Conservation (phyloP, 2,888 invertebrate genomes). For the Furcula furcula region DNA sequence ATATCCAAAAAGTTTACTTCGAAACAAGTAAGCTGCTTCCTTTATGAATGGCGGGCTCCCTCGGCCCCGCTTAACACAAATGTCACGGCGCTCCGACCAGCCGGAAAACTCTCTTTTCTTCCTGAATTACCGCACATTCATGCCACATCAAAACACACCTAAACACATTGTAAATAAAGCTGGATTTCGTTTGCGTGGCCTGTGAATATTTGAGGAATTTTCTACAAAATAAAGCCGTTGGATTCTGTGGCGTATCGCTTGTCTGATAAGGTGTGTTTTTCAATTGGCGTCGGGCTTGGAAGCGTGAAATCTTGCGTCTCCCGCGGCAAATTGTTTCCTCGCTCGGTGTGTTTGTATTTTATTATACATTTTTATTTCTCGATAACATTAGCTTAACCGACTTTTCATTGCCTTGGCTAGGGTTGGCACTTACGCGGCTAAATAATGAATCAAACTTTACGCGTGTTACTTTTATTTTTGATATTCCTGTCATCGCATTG, state of each 20-base stretch:
- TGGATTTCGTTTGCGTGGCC: constrained; percentile 22
- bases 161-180: constrained; percentile 37
- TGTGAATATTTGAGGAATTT: constrained; percentile 76
- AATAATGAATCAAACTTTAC: too few species aligned
- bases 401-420: constrained; percentile 79
- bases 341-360: constrained; percentile 80
- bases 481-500: too few species aligned
- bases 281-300: constrained; percentile 36
- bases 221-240: constrained; percentile 41
- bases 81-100: constrained; percentile 77
- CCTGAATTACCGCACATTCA: constrained; percentile 62
- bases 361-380: constrained; percentile 82
- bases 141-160: constrained; percentile 40
- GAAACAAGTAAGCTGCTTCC: constrained; percentile 59
- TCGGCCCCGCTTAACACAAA: constrained; percentile 77
- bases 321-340: constrained; percentile 81
- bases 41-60: constrained; percentile 75
- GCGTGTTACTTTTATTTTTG: too few species aligned
- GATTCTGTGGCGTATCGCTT: constrained; percentile 46
- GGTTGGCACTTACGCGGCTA: constrained; percentile 62
- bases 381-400: constrained; percentile 83
- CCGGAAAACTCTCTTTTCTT: constrained; percentile 82
- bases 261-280: constrained; percentile 38
- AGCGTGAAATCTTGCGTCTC: constrained; percentile 79
- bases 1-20: constrained; percentile 63